Conservation (phyloP, 2,797 vertebrate genomes). For the Enteromius paludinosus region DNA sequence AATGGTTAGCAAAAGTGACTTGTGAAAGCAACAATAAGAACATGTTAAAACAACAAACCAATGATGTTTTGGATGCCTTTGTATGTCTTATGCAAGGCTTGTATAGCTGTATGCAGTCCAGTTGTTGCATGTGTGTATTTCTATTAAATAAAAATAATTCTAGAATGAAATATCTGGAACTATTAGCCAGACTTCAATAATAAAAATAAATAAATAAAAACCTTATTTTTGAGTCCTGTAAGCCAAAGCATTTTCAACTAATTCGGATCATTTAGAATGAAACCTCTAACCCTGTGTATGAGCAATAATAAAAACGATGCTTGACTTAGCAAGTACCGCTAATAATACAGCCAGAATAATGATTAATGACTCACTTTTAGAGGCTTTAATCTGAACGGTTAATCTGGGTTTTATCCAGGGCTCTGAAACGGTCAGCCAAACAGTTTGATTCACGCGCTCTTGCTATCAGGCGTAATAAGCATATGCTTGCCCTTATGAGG, state of each 20-base stretch:
- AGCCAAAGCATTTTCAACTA: not conserved
- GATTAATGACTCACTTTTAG: slow-evolving; percentile 25
- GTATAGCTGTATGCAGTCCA: not conserved
- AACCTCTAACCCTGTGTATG: not conserved
- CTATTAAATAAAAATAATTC: not conserved
- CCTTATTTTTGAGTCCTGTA: not conserved
- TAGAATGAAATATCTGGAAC: not conserved
- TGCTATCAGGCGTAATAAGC: slow-evolving; percentile 7
- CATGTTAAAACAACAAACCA: not conserved
- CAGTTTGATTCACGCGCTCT: slow-evolving; percentile 14
- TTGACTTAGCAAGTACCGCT: slow-evolving; percentile 2
- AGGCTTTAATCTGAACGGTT: slow-evolving; percentile 13
- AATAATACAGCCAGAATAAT: slow-evolving; percentile 26
- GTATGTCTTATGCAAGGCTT: too few species aligned
- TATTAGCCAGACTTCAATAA: not conserved
- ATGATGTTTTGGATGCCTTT: not conserved
- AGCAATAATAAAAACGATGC: not conserved
- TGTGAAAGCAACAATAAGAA: not conserved
- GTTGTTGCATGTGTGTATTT: not conserved
- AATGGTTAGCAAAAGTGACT: not conserved
- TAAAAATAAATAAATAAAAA: not conserved
- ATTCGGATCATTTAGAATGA: not conserved
- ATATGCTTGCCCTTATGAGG: slow-evolving; percentile 18
- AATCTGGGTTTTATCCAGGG: slow-evolving; percentile 10
- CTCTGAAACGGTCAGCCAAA: slow-evolving; percentile 28